Evolutionary conservation across 2,797 vertebrate species (phyloP).

Genomic region (Serranus cabrilla): DNA sequence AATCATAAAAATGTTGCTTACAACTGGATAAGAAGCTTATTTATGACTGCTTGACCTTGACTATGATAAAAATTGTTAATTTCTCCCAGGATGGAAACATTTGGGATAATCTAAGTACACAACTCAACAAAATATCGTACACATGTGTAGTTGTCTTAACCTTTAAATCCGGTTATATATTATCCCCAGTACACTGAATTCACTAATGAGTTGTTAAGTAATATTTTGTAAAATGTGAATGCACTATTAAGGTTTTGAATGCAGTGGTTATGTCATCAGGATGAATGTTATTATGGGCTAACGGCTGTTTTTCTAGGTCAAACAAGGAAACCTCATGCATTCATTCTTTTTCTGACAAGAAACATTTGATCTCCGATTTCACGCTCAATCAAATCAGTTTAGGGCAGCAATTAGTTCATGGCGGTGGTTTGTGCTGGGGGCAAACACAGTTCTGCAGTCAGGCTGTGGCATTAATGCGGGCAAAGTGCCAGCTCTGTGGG

Average conservation of each 20-base stretch:
- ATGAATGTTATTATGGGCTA: background rate
- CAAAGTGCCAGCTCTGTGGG: conserved; percentile 41
- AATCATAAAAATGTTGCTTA: no score
- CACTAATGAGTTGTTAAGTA: background rate
- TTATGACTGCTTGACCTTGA: no score
- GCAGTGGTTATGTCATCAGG: background rate
- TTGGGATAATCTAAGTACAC: no score
- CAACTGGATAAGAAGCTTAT: no score
- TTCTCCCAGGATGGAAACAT: no score
- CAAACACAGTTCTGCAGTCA: conserved; percentile 20
- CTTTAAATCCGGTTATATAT: background rate
- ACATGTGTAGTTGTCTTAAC: no score
- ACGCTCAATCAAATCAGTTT: conserved; percentile 51
- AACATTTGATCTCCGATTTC: conserved; percentile 43
- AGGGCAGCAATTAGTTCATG: conserved; percentile 37
- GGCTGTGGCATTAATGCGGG: conserved; percentile 29
- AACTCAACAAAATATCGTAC: no score
- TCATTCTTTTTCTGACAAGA: conserved; percentile 3
- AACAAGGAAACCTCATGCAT: background rate
- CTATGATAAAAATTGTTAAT: no score
- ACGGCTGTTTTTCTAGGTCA: background rate
- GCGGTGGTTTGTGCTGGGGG: conserved; percentile 13
- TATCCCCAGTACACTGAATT: conserved; percentile 12
- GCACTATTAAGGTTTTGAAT: background rate
- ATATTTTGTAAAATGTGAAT: background rate